These are phyloP conservation scores for Liasis olivaceus DNA, from an alignment of 2,797 vertebrate genomes.

Conservation along the genomic window DNA sequence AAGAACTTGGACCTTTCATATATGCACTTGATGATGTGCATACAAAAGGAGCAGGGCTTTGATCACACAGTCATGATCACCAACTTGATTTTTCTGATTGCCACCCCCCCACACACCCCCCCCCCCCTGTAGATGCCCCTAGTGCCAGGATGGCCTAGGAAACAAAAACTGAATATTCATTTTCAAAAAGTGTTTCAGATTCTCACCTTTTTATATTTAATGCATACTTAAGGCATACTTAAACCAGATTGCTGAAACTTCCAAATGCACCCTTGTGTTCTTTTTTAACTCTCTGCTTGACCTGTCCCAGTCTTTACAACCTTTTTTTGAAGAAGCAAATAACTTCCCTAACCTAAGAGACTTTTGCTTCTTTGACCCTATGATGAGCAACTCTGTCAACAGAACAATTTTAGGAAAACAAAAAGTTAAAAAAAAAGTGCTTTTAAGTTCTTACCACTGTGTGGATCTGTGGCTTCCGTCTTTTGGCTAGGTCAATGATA, in stretches of 20 bases:
- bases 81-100: neutral
- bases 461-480: conserved; percentile 96
- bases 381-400: neutral
- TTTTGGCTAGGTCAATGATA: conserved; percentile 94
- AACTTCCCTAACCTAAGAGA: conserved; percentile 10
- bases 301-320: neutral
- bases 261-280: conserved; percentile 3
- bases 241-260: neutral
- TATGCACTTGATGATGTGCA: neutral
- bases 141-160: neutral
- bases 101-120: neutral
- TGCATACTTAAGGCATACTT: neutral
- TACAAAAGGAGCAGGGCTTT: neutral
- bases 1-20: neutral
- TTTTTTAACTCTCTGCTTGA: neutral
- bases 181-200: neutral
- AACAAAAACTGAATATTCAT: neutral
- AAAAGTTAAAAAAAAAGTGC: neutral
- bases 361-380: neutral
- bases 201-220: neutral
- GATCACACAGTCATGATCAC: neutral
- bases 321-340: conserved; percentile 1
- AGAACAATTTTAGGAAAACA: neutral
- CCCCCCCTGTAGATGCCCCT: neutral
- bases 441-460: conserved; percentile 85